A percentile compares a stretch with the other conserved stretches of the same genome.
phyloP scores from a whole-genome alignment of 2,797 vertebrate species.

The Spondyliosoma cantharus region DNA sequence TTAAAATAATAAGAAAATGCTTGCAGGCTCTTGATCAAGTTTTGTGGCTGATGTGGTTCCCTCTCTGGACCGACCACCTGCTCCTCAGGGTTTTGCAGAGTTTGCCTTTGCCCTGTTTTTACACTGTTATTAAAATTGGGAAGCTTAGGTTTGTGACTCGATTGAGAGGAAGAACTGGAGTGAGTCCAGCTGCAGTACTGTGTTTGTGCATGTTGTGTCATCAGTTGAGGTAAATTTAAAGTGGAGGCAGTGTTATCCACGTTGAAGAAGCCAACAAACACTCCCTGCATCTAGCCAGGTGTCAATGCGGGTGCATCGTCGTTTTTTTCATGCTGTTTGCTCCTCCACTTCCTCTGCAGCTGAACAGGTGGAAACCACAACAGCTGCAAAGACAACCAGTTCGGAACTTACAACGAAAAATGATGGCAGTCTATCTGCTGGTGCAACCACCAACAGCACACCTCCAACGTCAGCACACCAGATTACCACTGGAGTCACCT shows the following conservation, averaged over 20 bases:
- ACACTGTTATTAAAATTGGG: too few species aligned
- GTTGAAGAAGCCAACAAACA: neutral
- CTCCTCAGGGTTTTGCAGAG: too few species aligned
- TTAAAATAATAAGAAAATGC: neutral
- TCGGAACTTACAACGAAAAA: accelerated
- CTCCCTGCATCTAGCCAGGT: neutral
- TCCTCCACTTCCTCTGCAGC: neutral
- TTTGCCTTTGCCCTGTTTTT: too few species aligned
- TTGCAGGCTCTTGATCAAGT: too few species aligned
- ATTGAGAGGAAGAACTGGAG: too few species aligned
- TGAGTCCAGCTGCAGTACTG: neutral
- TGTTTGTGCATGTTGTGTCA: neutral
- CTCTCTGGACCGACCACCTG: too few species aligned
- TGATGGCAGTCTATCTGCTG: neutral
- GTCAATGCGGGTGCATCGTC: neutral
- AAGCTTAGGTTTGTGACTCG: too few species aligned
- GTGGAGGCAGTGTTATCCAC: neutral
- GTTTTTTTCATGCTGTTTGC: neutral
- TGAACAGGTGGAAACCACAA: neutral
- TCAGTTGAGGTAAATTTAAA: neutral
- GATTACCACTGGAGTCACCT: neutral
- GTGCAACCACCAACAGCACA: neutral
- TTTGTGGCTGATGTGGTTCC: too few species aligned
- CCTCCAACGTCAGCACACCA: neutral
- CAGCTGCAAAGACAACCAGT: accelerated